Conservation (phyloP, 2,888 invertebrate genomes). For the Stenichneumon culpator region DNA sequence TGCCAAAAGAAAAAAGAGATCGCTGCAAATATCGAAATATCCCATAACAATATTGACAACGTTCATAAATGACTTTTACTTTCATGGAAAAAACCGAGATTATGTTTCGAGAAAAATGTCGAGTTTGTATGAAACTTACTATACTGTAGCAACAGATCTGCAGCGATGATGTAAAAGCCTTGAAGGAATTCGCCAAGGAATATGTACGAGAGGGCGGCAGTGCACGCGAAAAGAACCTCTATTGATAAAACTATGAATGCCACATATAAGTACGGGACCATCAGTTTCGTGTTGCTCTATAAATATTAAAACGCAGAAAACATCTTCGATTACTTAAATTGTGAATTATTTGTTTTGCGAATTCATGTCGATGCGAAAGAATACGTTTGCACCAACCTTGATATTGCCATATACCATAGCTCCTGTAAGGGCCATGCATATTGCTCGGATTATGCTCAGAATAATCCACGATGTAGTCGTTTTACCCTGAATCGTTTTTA, state of each 20-base stretch:
- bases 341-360: background rate
- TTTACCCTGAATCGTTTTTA: background rate
- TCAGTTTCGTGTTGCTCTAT: slow-evolving; percentile 5
- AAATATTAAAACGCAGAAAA: background rate
- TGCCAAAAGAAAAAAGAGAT: slow-evolving; percentile 16
- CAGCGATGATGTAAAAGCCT: background rate
- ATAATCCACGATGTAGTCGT: background rate
- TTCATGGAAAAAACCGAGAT: background rate
- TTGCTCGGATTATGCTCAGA: background rate
- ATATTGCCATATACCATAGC: slow-evolving; percentile 19
- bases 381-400: background rate
- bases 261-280: background rate
- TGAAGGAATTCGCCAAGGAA: background rate
- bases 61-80: background rate
- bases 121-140: background rate
- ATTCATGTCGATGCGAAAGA: background rate
- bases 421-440: background rate
- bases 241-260: slow-evolving; percentile 5
- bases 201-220: slow-evolving; percentile 7
- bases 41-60: background rate
- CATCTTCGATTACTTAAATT: background rate
- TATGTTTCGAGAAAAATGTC: background rate
- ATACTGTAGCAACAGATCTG: background rate
- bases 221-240: background rate
- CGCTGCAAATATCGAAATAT: slow-evolving; percentile 4